Base-by-base conservation (phyloP, 2,888 invertebrate genomes). In the Gymnoscelis rufifasciata region DNA sequence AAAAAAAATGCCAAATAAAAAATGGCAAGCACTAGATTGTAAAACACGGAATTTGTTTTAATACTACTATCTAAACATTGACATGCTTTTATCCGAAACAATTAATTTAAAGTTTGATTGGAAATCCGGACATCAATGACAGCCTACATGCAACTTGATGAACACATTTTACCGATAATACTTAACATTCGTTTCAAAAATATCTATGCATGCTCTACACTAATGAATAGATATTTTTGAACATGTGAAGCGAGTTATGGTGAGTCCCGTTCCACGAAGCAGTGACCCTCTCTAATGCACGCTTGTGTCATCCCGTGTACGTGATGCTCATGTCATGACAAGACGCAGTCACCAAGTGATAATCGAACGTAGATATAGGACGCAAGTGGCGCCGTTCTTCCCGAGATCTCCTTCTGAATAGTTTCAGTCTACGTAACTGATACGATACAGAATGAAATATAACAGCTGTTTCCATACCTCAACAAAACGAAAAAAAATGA, bases 281-380 rank as follows among this genome's bases (percentile, higher is more conserved):
- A 75, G 87, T 88, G 86, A 80, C 62, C 78, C 82, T 77, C 67
- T 73, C 64, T 73, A 70, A 81, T 82, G 83, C 83, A 81, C 83
- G 82, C 72, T 69, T 70, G 83, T 84, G 83, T 72, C 71, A 66
- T 69, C 77, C 65, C 65, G 68, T 64, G 73, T 66, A 69, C 68
- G 78, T 81, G 69, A 81, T 83, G 82, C 80, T 52, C 54, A 67
- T 64, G 69, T 63, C 59, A 66, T 64, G 66, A 38, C 49, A 75
- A 70, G 71, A 43, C 65, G 60, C 66, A 68, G 64, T 74, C 87
- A 83, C 82, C 84, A 74, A 38, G 84, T 86, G 87, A 78, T 71
- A 81, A 80, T 80, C 80, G 80, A 81, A 80, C 79, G 76, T 74
- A 71, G 69, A 56, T 67, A 59, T 66, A 60, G 59, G 65, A 71